Evolutionary conservation across 2,113 vertebrate genomes (phyloP).

Genomic region (Calyptommatus sinebrachiatus): DNA sequence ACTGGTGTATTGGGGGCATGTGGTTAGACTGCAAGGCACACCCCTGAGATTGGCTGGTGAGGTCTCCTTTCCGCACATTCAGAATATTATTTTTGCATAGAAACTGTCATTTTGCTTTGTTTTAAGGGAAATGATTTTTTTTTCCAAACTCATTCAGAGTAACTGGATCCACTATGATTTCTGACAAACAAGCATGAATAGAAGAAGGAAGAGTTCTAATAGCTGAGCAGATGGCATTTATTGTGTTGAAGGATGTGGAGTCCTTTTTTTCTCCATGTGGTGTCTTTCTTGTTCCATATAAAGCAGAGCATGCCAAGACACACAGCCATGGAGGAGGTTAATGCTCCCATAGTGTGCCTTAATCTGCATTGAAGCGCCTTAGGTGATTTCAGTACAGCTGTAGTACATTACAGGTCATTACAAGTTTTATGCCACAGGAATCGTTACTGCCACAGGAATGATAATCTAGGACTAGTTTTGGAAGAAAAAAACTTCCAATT

Average conservation of each 20-base stretch:
- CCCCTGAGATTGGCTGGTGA: not conserved
- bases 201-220: not conserved
- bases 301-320: not conserved
- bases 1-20: too few species aligned
- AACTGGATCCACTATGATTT: not conserved
- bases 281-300: not conserved
- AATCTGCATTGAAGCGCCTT: not conserved
- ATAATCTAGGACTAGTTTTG: not conserved
- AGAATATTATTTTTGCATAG: not conserved
- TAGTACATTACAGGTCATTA: not conserved
- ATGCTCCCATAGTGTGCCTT: not conserved
- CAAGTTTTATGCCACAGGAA: not conserved
- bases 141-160: not conserved
- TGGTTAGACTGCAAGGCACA: not conserved
- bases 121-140: not conserved
- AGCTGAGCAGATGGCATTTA: not conserved
- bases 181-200: not conserved
- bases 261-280: not conserved
- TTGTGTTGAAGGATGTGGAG: not conserved
- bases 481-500: not conserved
- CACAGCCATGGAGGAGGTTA: too few species aligned
- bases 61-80: not conserved
- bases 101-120: not conserved
- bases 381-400: not conserved
- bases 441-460: not conserved